Evolutionary conservation across 92 coral and sea anemone species (phyloP).

Genomic region (Epizoanthus rinbou): DNA sequence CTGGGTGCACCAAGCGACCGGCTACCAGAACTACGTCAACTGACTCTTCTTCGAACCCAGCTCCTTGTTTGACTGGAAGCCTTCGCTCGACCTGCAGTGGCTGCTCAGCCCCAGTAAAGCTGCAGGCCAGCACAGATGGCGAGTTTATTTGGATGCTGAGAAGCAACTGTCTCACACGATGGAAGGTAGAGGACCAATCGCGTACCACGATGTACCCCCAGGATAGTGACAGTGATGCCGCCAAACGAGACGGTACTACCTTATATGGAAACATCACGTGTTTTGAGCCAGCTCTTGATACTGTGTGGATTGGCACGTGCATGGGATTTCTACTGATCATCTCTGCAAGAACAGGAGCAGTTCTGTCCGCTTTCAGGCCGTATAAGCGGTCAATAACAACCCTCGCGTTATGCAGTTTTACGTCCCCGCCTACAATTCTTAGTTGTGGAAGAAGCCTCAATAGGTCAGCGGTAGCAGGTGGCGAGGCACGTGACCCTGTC

Average conservation of each 20-base stretch:
- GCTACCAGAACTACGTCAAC: neutral
- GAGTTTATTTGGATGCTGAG: slow-evolving; percentile 20
- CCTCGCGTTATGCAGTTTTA: slow-evolving; percentile 11
- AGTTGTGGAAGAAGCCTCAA: slow-evolving; percentile 29
- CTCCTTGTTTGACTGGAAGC: neutral
- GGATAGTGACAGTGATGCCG: neutral
- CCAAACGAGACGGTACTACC: neutral
- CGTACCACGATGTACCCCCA: neutral
- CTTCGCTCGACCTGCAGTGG: neutral
- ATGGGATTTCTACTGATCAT: slow-evolving; percentile 15
- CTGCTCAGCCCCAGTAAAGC: neutral
- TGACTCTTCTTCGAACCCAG: neutral
- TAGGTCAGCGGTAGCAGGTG: neutral
- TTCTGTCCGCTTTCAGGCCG: slow-evolving; percentile 29
- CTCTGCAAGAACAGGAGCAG: slow-evolving; percentile 12
- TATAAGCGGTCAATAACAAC: neutral
- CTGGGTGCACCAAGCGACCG: neutral
- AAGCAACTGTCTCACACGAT: slow-evolving; percentile 4
- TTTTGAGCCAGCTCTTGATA: slow-evolving; percentile 27
- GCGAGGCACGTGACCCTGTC: neutral
- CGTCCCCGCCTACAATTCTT: slow-evolving; percentile 10
- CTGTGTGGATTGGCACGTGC: slow-evolving; percentile 27
- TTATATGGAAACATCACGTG: slow-evolving; percentile 26
- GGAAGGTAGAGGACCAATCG: slow-evolving; percentile 24
- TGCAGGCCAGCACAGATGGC: slow-evolving; percentile 16